Evolutionary conservation across 2,797 vertebrate species (phyloP), one percentile per base, ranked within the genome.

Genomic region (Muscicapa comitata): DNA sequence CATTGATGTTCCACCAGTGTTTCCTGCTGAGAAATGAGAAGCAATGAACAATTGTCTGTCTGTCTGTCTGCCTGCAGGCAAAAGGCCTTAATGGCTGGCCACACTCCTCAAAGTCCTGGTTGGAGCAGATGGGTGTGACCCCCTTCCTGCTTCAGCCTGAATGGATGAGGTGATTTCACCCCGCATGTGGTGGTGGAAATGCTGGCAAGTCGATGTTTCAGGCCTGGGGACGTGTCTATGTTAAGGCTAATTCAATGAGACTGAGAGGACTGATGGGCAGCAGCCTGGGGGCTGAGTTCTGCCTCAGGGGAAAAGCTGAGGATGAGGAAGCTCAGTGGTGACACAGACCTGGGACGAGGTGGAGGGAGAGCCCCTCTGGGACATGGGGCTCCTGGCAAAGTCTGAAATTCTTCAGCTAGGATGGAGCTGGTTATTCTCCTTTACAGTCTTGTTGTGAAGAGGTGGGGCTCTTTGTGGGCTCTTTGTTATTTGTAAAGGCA

Each of bases 351-450:
- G 53, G n/a, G 9, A 73, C 16, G 9, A 59, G 21, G 38, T n/a
- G 5, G 25, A 75, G 62, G 6, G 1, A 25, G 18, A 76, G 9
- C 15, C 66, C 26, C 21, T 42, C 13, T 53, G 38, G 10, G 37
- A 9, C 0, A 0, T 2, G 38, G 61, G 54, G 31, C 21, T 79
- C 1, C 0, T 31, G 38, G 40, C 26, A 35, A n/a, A 62, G 55
- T 1, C 33, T 38, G 37, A 35, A 42, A 45, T 10, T 14, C 14
- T 37, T 42, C 66, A 63, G 43, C 28, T 26, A 4, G 47, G n/a
- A 43, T 14, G 13, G 21, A 63, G 31, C 25, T 74, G 38, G 7
- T 24, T 53, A 1, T 65, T 77, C 14, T 54, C 7, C 3, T 50
- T 68, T 24, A 28, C 8, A 9, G 17, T 25, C 57, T 33, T 48